A percentile compares a stretch with the other conserved stretches of the same genome.
These are phyloP conservation scores for Xylota sylvarum DNA, from an alignment of 2,888 invertebrate species.

Conservation along the genomic window DNA sequence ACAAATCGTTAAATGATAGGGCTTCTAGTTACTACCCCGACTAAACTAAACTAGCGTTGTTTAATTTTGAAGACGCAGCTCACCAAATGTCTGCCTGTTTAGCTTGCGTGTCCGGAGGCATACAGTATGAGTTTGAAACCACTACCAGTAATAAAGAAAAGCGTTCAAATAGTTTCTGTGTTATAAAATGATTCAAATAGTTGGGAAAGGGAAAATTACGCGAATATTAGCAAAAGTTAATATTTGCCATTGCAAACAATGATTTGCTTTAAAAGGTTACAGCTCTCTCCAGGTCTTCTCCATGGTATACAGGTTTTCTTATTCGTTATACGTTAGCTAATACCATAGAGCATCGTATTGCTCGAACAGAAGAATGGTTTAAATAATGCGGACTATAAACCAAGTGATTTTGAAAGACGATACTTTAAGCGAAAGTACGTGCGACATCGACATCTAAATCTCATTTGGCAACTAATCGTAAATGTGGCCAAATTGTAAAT, in stretches of 20 bases:
- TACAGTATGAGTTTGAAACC: too few relatives aligned
- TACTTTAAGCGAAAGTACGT: conserved; percentile 45
- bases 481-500: conserved; percentile 32
- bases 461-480: conserved; percentile 19
- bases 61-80: too few relatives aligned
- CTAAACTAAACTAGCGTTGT: too few relatives aligned
- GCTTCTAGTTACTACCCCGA: too few relatives aligned
- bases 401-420: background rate
- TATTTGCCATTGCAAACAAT: background rate
- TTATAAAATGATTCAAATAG: too few relatives aligned
- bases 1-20: too few relatives aligned
- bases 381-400: background rate
- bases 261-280: background rate
- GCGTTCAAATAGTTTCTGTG: too few relatives aligned
- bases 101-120: too few relatives aligned
- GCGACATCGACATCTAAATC: conserved; percentile 60
- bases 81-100: too few relatives aligned
- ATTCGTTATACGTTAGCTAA: background rate
- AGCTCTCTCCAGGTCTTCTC: conserved; percentile 8
- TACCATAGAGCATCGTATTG: background rate
- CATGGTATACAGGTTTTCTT: background rate
- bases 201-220: too few relatives aligned
- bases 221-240: too few relatives aligned
- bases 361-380: background rate
- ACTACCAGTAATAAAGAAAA: too few relatives aligned